phyloP scores from a whole-genome alignment of 2,113 vertebrate species.

The Neolamprologus devosi region DNA sequence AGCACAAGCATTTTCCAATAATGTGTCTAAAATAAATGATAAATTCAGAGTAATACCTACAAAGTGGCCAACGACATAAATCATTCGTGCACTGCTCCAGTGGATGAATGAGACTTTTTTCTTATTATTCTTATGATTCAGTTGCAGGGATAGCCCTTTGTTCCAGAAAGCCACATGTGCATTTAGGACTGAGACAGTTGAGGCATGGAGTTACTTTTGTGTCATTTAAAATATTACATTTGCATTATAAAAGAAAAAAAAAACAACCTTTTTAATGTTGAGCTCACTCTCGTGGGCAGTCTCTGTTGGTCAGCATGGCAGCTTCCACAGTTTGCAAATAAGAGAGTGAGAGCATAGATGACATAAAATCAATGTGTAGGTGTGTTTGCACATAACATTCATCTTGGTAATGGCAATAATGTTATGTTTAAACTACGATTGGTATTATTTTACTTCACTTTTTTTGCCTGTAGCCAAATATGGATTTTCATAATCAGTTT shows the following conservation, averaged over 20 bases:
- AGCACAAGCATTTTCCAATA: background rate
- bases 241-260: background rate
- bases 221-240: background rate
- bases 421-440: background rate
- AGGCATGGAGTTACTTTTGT: background rate
- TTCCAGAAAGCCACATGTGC: background rate
- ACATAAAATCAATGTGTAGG: background rate
- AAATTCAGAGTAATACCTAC: background rate
- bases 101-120: background rate
- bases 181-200: background rate
- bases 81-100: background rate
- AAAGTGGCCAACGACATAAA: background rate
- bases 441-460: too few relatives aligned
- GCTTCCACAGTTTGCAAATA: background rate
- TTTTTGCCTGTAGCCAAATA: background rate
- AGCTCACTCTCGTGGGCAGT: background rate
- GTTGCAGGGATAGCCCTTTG: background rate
- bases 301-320: background rate
- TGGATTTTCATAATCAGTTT: background rate
- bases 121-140: background rate
- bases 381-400: background rate
- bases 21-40: background rate
- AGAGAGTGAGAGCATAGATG: background rate
- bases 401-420: background rate
- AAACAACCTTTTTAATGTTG: background rate